A percentile compares a stretch with the other conserved stretches of the same genome.
phyloP scores from a whole-genome alignment of 2,113 vertebrate genomes.

The Copsychus sechellarum region DNA sequence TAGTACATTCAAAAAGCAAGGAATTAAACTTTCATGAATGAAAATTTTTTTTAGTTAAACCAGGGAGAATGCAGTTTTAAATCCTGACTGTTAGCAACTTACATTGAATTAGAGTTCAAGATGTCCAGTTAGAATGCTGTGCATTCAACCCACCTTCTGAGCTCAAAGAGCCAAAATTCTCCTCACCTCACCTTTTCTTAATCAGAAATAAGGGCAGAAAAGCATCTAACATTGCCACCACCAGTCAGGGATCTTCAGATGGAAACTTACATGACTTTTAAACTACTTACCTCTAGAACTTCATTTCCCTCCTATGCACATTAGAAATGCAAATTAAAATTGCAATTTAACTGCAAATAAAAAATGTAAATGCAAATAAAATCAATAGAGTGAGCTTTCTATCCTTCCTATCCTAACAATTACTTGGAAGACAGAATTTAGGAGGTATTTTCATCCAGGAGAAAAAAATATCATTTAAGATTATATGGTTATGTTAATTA shows the following conservation, averaged over 20 bases:
- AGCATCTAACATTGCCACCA: not conserved
- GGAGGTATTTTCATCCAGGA: not conserved
- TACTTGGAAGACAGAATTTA: not conserved
- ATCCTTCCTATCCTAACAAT: not conserved
- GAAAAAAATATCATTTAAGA: not conserved
- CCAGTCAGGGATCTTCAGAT: not conserved
- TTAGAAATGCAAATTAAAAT: not conserved
- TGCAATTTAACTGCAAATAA: not conserved
- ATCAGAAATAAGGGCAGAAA: not conserved
- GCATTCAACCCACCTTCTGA: not conserved
- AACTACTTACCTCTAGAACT: not conserved
- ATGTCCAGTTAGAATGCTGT: not conserved
- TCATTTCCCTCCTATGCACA: not conserved
- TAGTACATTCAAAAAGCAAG: not conserved
- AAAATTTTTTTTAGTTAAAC: not conserved
- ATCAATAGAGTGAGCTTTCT: not conserved
- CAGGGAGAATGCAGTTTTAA: not conserved
- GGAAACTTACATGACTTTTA: not conserved
- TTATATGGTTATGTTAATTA: not conserved
- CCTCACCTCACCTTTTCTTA: not conserved
- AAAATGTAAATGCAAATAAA: not conserved
- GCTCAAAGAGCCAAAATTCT: not conserved
- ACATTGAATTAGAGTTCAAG: not conserved
- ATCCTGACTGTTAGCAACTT: not conserved
- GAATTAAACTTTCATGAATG: not conserved